Evolutionary conservation across 2,113 vertebrate species (phyloP).

Genomic region (Strix uralensis): DNA sequence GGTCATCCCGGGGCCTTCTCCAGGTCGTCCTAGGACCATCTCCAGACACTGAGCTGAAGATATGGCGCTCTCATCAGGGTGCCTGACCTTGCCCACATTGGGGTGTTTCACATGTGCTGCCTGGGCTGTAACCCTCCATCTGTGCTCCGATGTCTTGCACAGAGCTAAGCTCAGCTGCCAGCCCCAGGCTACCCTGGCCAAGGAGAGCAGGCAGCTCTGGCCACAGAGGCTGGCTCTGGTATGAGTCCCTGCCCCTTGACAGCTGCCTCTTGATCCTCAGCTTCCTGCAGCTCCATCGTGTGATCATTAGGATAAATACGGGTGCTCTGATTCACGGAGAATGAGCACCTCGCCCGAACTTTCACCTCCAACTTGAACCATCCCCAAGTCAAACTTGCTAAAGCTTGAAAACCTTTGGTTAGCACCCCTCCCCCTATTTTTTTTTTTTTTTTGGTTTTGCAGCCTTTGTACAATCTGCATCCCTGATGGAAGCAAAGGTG

Average conservation of each 20-base stretch:
- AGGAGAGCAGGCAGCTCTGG: fast-evolving
- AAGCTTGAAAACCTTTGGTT: not conserved
- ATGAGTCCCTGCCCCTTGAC: not conserved
- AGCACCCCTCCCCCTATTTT: not conserved
- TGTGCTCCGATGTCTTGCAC: fast-evolving
- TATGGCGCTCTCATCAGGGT: fast-evolving
- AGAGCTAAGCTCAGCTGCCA: not conserved
- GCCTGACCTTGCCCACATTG: fast-evolving
- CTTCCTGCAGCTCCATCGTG: not conserved
- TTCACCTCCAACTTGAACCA: slow-evolving; percentile 30
- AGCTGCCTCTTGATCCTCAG: not conserved
- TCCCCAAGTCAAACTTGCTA: slow-evolving; percentile 20
- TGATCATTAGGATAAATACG: not conserved
- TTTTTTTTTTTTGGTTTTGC: not conserved
- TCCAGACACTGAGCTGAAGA: not conserved
- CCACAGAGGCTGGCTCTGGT: not conserved
- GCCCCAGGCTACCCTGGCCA: not conserved
- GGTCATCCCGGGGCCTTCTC: not conserved
- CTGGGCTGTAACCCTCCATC: not conserved
- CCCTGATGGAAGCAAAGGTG: not conserved
- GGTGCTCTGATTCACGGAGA: not conserved
- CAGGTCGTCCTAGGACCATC: not conserved
- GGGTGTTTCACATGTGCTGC: fast-evolving
- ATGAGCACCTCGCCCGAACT: not conserved
- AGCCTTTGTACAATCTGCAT: slow-evolving; percentile 35